Base-by-base conservation (phyloP, 2,113 vertebrate genomes). In the Herpailurus yagouaroundi region DNA sequence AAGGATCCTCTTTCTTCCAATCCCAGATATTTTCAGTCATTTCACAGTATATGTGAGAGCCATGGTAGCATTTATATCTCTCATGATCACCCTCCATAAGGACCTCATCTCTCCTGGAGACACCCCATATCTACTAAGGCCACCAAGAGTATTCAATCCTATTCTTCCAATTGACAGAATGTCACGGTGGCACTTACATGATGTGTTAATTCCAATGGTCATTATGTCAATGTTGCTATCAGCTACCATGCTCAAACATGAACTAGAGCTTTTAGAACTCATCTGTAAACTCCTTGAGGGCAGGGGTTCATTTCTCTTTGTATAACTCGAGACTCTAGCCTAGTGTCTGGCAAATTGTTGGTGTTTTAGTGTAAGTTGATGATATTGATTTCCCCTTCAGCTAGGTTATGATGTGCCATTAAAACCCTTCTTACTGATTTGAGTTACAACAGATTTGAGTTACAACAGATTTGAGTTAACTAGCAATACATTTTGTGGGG, bases 91-190 rank as follows among this genome's bases (percentile, higher is more conserved):
- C 63, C 27, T 95, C 7, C 41, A 25, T 88, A 96, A 93, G 48
- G 85, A 64, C 52, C 1, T 74, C n/a, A 76, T 69, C 19, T 94
- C 12, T 77, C 48, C 69, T 77, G 3, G 29, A 7, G 27, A 85
- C 19, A 94, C 77, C 33, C 7, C 16, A 41, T n/a, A 66, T 86
- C 60, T 92, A 29, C n/a, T 94, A 82, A 71, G 15, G 55, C 27
- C 38, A 83, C 13, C 63, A 95, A 82, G 89, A 98, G 12, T 14
- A 95, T 95, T 91, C 66, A 27, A 8, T 93, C 7, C 27, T 94
- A 29, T 91, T 94, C 52, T 97, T 97, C n/a, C 13, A 96, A 95
- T 31, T 96, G 36, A 74, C 33, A 57, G 60, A 91, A 16, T 94
- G 4, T 87, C 68, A 86, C 83, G 38, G 38, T 96, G 76, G 27